Evolutionary conservation across 2,888 invertebrate genomes (phyloP), one percentile per base, ranked within the genome.

Genomic region (Callyntrura sp.): DNA sequence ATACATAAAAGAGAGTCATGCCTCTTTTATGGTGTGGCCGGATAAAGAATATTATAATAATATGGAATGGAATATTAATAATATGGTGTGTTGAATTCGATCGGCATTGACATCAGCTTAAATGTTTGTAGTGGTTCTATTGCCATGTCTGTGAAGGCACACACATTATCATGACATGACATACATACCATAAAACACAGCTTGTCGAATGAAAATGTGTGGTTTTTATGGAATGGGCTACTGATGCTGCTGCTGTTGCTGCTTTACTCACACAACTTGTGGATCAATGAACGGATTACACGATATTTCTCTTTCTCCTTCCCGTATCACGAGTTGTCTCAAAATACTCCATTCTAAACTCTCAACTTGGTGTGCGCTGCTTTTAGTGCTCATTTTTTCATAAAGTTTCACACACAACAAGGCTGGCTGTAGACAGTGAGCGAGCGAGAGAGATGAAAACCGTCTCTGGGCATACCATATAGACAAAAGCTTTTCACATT

Each of bases 211-310:
- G 81, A 87, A 87, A 82, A 87, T 87, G 87, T 87, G 87, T 81
- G 87, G 79, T 87, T 87, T 87, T 87, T 87, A 81, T 87, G 81
- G 87, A 79, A 87, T 79, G 81, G 70, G 87, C 78, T 35, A 6
- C 35, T 35, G 35, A 35, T 35, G 35, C 35, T 35, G 35, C 35
- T 35, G 35, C 35, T 35, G 35, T 35, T 35, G 35, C 35, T 35
- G 35, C 35, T 85, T 78, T 78, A 55, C n/a, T n/a, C 73, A 45
- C 51, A 85, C 28, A 28, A 79, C 81, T 79, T 87, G 51, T 87
- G 87, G 87, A 87, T 87, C 87, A 87, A 87, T 87, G 87, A 70
- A 87, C 87, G 87, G 87, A 81, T 87, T 87, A 87, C 85, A 78
- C 43, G 20, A 45, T 79, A 28, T 57, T 55, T 78, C 12, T 17